Conservation (phyloP, 2,888 invertebrate species). For the Camponotus fellah region DNA sequence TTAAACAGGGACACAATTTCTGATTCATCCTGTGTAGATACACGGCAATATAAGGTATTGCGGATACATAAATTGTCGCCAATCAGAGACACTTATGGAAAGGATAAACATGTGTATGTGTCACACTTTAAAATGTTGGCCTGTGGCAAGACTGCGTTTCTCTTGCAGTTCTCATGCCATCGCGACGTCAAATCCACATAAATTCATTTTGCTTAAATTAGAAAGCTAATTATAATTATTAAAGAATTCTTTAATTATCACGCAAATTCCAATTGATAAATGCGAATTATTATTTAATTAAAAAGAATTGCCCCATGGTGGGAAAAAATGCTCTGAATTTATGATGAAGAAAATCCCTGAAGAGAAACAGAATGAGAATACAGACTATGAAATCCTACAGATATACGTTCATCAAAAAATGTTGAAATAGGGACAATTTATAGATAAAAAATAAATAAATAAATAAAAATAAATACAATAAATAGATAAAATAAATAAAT, state of each 20-base stretch:
- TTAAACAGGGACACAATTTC: slow-evolving; percentile 13
- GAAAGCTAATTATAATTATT: not conserved
- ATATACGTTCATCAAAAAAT: not conserved
- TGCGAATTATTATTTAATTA: slow-evolving; percentile 1
- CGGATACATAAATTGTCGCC: slow-evolving; percentile 30
- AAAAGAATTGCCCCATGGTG: not conserved
- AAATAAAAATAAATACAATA: too few species aligned
- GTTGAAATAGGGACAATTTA: not conserved
- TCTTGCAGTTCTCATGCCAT: slow-evolving; percentile 15
- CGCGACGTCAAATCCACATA: not conserved
- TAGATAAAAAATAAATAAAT: slow-evolving; percentile 6
- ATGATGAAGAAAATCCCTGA: not conserved
- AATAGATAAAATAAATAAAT: not conserved
- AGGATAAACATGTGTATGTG: slow-evolving; percentile 29
- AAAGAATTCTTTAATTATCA: not conserved
- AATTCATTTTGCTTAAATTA: not conserved
- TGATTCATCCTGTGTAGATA: slow-evolving; percentile 9
- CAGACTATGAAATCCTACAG: not conserved
- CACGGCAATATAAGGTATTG: slow-evolving; percentile 9
- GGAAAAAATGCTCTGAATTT: not conserved
- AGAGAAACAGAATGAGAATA: not conserved
- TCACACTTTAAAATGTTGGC: slow-evolving; percentile 24
- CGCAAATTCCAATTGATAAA: not conserved
- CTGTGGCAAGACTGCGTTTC: not conserved
- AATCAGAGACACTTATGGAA: slow-evolving; percentile 47